Conservation (phyloP, 2,113 vertebrate species). For the Passer montanus region DNA sequence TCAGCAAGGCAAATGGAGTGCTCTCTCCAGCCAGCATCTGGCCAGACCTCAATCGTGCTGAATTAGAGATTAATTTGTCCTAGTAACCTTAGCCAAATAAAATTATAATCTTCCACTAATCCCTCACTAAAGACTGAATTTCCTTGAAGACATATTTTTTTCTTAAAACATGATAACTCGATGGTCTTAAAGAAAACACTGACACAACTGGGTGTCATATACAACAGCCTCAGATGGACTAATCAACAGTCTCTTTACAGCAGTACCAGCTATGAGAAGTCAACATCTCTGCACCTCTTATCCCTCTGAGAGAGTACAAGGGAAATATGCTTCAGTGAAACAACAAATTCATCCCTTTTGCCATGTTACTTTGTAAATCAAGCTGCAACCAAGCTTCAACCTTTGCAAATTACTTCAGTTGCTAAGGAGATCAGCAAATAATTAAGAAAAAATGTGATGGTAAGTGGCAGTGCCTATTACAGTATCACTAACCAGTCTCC, state of each 20-base stretch:
- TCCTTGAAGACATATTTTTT: neutral
- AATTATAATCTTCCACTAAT: neutral
- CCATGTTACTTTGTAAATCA: neutral
- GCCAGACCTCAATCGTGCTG: neutral
- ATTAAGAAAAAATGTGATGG: neutral
- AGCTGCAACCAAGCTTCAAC: neutral
- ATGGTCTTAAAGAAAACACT: neutral
- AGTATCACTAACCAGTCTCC: neutral
- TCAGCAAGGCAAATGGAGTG: neutral
- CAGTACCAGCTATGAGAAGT: neutral
- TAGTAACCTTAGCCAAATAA: neutral
- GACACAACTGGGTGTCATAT: neutral
- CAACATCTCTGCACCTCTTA: neutral
- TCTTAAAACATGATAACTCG: neutral
- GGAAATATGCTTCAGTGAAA: neutral
- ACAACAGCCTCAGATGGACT: neutral
- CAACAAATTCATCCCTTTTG: neutral
- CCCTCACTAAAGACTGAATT: neutral
- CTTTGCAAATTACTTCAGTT: slow-evolving; percentile 29
- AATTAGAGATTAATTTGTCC: neutral
- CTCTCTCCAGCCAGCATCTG: neutral
- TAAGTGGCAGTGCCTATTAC: neutral
- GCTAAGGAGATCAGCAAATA: slow-evolving; percentile 61
- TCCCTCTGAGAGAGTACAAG: neutral
- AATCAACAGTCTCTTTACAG: neutral